A percentile compares a stretch with the other conserved stretches of the same genome.
These are phyloP conservation scores for Limnephilus lunatus DNA, from an alignment of 2,888 invertebrate species.

Conservation along the genomic window DNA sequence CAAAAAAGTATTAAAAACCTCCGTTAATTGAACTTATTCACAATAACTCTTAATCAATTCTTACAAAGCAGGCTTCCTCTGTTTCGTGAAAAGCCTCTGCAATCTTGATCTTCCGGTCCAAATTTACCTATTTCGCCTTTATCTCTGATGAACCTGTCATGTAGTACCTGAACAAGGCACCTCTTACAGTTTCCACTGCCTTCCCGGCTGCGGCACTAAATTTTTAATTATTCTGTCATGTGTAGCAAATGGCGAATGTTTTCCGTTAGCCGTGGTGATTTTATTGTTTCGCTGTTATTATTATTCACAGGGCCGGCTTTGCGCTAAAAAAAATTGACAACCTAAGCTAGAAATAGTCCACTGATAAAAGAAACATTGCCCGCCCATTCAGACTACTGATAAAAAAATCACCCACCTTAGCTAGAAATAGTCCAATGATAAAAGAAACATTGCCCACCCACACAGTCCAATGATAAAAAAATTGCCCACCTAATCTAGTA, in stretches of 20 bases:
- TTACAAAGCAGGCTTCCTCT: background rate
- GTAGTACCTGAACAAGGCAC: background rate
- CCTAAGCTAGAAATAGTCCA: too few species aligned
- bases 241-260: conserved; percentile 33
- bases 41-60: background rate
- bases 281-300: conserved; percentile 26
- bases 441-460: too few species aligned
- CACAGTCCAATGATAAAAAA: too few species aligned
- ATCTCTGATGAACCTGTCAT: conserved; percentile 33
- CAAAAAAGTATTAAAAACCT: too few species aligned
- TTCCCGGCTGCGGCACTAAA: conserved; percentile 26
- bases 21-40: background rate
- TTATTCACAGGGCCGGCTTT: background rate
- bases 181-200: background rate
- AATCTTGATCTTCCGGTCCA: background rate
- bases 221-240: conserved; percentile 40
- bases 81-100: background rate
- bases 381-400: too few species aligned
- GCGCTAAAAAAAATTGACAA: background rate
- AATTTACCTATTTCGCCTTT: conserved; percentile 5
- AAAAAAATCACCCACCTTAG: background rate
- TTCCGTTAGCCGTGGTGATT: conserved; percentile 32
- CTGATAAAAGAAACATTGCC: too few species aligned
- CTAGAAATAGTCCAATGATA: too few species aligned
- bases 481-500: too few species aligned